Conservation (phyloP, 92 coral and sea anemone species). For the Zoanthus sansibaricus region DNA sequence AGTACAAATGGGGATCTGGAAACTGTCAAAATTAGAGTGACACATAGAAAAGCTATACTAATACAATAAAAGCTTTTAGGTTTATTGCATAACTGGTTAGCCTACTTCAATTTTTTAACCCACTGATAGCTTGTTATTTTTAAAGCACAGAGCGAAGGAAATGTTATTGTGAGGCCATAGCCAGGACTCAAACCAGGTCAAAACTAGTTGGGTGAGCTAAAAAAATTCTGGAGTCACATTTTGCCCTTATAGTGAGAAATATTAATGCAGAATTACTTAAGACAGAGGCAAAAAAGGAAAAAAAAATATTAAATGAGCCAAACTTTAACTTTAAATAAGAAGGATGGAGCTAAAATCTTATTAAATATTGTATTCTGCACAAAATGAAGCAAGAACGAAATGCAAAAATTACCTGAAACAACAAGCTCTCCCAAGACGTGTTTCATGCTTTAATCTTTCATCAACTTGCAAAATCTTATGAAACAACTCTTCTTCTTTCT, state of each 20-base stretch:
- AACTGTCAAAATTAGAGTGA: no score
- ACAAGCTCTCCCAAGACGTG: no score
- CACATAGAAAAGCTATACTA: no score
- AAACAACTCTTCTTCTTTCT: slow-evolving; percentile 1
- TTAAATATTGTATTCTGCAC: not conserved
- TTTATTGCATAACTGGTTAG: no score
- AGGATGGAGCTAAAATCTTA: not conserved
- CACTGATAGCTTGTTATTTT: not conserved
- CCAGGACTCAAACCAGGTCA: slow-evolving; percentile 2
- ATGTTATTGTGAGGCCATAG: not conserved
- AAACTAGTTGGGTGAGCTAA: not conserved
- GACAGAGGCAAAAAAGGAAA: not conserved
- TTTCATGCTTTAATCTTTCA: not conserved
- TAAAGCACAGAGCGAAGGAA: not conserved
- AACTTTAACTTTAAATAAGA: slow-evolving; percentile 22
- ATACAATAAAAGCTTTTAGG: no score
- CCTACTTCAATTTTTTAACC: no score
- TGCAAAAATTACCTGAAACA: no score
- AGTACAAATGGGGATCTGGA: no score
- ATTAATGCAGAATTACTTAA: not conserved
- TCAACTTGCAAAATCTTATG: not conserved
- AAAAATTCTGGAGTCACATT: no score
- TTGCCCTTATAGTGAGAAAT: not conserved
- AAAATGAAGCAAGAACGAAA: not conserved
- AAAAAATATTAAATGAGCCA: slow-evolving; percentile 9